Evolutionary conservation across 2,113 vertebrate species (phyloP), one percentile per base, ranked within the genome.

Genomic region (Corythoichthys haematopterus): DNA sequence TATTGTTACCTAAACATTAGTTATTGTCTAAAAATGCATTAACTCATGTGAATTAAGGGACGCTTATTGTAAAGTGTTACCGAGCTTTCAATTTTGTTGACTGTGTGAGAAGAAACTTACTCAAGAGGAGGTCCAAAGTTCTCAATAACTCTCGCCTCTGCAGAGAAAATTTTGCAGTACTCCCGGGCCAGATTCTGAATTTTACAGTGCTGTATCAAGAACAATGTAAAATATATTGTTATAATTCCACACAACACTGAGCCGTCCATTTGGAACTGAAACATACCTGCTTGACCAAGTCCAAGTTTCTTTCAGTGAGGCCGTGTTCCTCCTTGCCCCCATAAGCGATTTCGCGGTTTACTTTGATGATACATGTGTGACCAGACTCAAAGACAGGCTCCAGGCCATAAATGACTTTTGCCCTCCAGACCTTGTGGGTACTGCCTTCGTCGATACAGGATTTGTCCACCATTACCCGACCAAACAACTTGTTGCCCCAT

Each of bases 151-250:
- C 95, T 92, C 50, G 95, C 90, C 79, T 99, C 97, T 0, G 97
- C 91, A 0, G 94, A 91, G 68, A 99, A 99, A 84, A 98, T 96
- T 87, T 97, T 99, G 88, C 96, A 96, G 88, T 99, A 99, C 76
- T 98, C 97, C 0, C 97, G 93, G 70, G 94, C 94, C 69, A 94
- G 93, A 83, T 98, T 99, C 80, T 98, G 97, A 80, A 94, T 94
- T 90, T 95, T 98, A 85, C 96, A 98, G 51, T 93, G 92, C 97
- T 99, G 83, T 71, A 15, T 60, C 13, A 33, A 64, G 59, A 75
- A 75, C 45, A 85, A 80, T 60, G 66, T 53, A 71, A 48, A 66
- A 70, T 1, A 58, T 47, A 67, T 66, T 75, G 69, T 61, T 47
- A 57, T 3, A 15, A 66, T 56, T 52, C 72, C 66, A 51, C 11